Evolutionary conservation across 2,113 vertebrate species (phyloP).

Genomic region (Brachirus orientalis): DNA sequence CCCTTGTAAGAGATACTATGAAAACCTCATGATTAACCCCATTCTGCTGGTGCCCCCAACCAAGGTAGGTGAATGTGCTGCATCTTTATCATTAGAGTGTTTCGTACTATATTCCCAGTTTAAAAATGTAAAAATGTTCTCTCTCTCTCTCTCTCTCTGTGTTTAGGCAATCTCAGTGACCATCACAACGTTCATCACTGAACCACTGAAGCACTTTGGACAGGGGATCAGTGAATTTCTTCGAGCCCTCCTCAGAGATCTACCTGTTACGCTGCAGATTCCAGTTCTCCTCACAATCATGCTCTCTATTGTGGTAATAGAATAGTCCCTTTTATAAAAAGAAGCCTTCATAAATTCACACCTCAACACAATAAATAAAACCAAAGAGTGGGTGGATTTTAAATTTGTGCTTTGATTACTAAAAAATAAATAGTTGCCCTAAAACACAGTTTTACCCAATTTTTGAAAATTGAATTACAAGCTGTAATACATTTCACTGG

Average conservation of each 20-base stretch:
- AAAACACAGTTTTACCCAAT: too few species aligned
- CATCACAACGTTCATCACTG: conserved; percentile 90
- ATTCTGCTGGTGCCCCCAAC: conserved; percentile 90
- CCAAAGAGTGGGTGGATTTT: neutral
- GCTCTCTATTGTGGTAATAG: conserved; percentile 71
- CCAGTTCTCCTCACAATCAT: conserved; percentile 86
- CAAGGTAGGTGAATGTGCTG: conserved; percentile 80
- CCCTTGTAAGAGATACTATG: conserved; percentile 91
- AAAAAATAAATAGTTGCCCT: too few species aligned
- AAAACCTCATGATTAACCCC: conserved; percentile 90
- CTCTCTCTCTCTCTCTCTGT: neutral
- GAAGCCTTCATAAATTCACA: neutral
- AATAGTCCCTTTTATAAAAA: too few species aligned
- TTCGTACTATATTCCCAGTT: neutral
- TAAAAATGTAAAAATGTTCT: too few species aligned
- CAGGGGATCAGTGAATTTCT: conserved; percentile 92
- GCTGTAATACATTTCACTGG: too few species aligned
- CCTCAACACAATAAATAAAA: neutral
- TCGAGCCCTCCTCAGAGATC: conserved; percentile 89
- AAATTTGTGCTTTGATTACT: too few species aligned
- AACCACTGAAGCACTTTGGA: conserved; percentile 92
- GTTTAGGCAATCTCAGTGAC: conserved; percentile 87
- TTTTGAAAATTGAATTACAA: too few species aligned
- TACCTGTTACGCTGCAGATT: conserved; percentile 88
- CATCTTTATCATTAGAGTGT: neutral